Conservation (phyloP, 2,797 vertebrate genomes). For the Myiothlypis coronata region DNA sequence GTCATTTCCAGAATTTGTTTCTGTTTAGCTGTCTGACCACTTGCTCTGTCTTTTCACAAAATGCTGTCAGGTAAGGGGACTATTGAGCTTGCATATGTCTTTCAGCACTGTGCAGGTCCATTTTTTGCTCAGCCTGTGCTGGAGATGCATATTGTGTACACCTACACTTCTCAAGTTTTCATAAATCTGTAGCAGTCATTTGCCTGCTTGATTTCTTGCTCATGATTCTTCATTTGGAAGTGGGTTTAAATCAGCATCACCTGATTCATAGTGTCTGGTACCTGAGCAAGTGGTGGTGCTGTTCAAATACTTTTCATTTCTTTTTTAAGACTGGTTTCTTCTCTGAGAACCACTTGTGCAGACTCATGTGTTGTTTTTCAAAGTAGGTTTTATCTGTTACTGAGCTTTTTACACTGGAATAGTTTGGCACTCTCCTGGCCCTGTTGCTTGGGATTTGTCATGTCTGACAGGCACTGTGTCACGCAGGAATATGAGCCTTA, state of each 20-base stretch:
- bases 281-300: not conserved
- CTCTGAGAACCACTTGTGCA: not conserved
- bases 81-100: not conserved
- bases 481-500: not conserved
- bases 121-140: not conserved
- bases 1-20: not conserved
- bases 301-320: not conserved
- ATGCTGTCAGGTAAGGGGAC: not conserved
- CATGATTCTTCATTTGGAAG: not conserved
- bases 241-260: not conserved
- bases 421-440: not conserved
- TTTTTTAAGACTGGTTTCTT: not conserved
- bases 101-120: not conserved
- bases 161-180: not conserved
- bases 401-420: not conserved
- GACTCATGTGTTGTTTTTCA: not conserved
- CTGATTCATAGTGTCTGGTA: not conserved
- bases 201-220: slow-evolving; percentile 2
- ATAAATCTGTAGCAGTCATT: not conserved
- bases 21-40: not conserved
- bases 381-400: not conserved
- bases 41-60: not conserved
- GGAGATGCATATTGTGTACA: not conserved
- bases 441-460: not conserved
- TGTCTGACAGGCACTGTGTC: not conserved